Conservation (phyloP, 2,113 vertebrate genomes). For the Sorex araneus region DNA sequence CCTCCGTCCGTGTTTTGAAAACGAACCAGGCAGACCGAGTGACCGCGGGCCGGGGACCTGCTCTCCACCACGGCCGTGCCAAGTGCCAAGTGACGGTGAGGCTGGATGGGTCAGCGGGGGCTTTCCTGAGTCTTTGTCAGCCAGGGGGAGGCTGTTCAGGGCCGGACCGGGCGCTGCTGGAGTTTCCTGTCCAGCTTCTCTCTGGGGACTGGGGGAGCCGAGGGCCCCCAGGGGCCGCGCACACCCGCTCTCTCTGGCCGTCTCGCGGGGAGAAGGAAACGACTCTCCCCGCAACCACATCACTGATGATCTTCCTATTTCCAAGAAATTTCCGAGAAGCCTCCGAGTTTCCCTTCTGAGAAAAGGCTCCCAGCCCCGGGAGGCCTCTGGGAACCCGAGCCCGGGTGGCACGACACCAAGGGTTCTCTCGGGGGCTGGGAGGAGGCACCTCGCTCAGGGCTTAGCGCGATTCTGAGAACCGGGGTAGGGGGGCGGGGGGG, state of each 20-base stretch:
- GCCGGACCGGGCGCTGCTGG: background rate
- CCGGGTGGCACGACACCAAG: background rate
- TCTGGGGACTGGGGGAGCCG: background rate
- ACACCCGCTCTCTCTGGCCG: conserved; percentile 29
- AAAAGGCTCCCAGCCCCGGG: conserved; percentile 50
- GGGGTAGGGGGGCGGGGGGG: no score
- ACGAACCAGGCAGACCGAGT: no score
- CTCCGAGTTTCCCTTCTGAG: conserved; percentile 69
- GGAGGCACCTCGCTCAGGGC: background rate
- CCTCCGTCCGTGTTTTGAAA: no score
- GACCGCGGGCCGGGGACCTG: no score
- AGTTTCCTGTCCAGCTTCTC: conserved; percentile 36
- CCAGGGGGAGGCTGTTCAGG: no score
- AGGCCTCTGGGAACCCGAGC: conserved; percentile 76
- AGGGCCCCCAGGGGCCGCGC: background rate
- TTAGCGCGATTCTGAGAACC: conserved; percentile 18
- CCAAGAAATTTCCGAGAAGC: conserved; percentile 80
- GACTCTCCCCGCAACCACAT: conserved; percentile 53
- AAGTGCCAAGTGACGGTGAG: no score
- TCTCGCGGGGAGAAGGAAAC: conserved; percentile 50
- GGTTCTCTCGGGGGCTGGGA: background rate
- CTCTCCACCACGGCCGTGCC: no score
- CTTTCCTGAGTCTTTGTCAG: no score
- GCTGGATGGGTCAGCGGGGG: no score
- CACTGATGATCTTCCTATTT: conserved; percentile 73